Evolutionary conservation across 2,113 vertebrate genomes (phyloP).

Genomic region (Dasyprocta punctata): DNA sequence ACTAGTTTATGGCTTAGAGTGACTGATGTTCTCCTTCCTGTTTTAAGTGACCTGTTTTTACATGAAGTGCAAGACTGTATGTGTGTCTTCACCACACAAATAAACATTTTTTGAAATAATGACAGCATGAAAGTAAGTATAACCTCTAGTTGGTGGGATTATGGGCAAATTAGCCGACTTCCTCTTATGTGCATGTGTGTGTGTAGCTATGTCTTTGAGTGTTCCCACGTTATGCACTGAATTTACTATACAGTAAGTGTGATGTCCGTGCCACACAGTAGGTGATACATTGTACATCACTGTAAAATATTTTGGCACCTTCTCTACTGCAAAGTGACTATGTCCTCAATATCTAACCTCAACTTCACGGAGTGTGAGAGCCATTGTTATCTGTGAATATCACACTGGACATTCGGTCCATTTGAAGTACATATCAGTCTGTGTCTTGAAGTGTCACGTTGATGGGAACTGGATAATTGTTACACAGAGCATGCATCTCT

Average conservation of each 20-base stretch:
- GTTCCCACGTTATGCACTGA: not conserved
- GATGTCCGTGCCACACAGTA: not conserved
- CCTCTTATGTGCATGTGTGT: not conserved
- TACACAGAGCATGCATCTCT: not conserved
- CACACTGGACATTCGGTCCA: constrained; percentile 29
- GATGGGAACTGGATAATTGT: not conserved
- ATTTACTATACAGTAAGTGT: not conserved
- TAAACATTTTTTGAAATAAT: not conserved
- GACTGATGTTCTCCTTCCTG: not conserved
- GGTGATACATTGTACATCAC: not conserved
- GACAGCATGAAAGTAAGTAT: not conserved
- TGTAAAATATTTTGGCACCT: constrained; percentile 46
- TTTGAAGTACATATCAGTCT: not conserved
- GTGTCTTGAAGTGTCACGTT: not conserved
- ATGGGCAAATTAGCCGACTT: not conserved
- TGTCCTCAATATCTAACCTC: constrained; percentile 38
- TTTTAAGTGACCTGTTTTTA: not conserved
- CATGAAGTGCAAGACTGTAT: not conserved
- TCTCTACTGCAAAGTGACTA: not conserved
- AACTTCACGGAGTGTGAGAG: not conserved
- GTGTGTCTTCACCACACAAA: not conserved
- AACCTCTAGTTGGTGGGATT: not conserved
- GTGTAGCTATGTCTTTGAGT: not conserved
- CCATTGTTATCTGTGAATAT: constrained; percentile 22
- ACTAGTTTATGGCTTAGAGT: not conserved